phyloP scores from a whole-genome alignment of 2,797 vertebrate genomes.

The Poeciliopsis paucimaculata region DNA sequence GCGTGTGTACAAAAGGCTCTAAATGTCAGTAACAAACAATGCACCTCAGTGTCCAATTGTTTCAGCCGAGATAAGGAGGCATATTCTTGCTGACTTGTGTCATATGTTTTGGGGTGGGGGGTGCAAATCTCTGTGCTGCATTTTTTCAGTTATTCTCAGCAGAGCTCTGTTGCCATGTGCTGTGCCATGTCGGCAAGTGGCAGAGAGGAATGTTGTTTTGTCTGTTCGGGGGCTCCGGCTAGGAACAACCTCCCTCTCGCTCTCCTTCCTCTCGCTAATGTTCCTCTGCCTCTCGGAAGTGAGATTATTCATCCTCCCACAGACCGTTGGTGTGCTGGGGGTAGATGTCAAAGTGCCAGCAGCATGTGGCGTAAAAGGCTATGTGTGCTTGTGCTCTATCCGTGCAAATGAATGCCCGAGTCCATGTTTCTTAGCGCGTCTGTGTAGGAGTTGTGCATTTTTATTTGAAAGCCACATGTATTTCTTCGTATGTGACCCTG shows the following conservation, averaged over 20 bases:
- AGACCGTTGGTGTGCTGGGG: slow-evolving; percentile 66
- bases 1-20: slow-evolving; percentile 58
- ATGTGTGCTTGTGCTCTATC: slow-evolving; percentile 48
- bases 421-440: slow-evolving; percentile 42
- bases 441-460: slow-evolving; percentile 51
- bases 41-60: slow-evolving; percentile 61
- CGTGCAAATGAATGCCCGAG: slow-evolving; percentile 35
- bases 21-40: slow-evolving; percentile 64
- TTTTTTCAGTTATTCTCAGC: slow-evolving; percentile 52
- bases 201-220: slow-evolving; percentile 56
- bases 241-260: slow-evolving; percentile 62
- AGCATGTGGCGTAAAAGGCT: slow-evolving; percentile 63
- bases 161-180: slow-evolving; percentile 40
- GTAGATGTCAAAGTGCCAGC: slow-evolving; percentile 75
- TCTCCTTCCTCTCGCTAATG: slow-evolving; percentile 46
- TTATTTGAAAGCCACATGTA: slow-evolving; percentile 9
- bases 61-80: slow-evolving; percentile 49
- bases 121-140: slow-evolving; percentile 28
- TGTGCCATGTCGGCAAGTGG: slow-evolving; percentile 45
- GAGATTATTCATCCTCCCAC: slow-evolving; percentile 80
- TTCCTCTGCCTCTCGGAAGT: slow-evolving; percentile 65
- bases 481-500: slow-evolving; percentile 20
- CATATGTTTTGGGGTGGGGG: slow-evolving; percentile 38
- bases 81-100: slow-evolving; percentile 59
- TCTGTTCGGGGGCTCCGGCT: slow-evolving; percentile 54